Evolutionary conservation across 2,888 invertebrate genomes (phyloP).

Genomic region (Ceramica pisi): DNA sequence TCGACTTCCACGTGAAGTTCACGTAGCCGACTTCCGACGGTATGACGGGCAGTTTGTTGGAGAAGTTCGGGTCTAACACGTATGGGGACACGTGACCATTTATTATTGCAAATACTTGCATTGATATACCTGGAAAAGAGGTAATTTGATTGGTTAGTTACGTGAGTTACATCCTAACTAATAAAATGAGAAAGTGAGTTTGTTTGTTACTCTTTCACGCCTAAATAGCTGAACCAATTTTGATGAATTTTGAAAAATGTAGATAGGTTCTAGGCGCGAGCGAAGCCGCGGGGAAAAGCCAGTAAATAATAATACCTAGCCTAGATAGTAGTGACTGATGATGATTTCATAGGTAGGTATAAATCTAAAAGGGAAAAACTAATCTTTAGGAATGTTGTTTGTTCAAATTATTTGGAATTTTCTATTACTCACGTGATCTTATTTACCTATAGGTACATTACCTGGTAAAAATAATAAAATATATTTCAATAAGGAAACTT

Average conservation of each 20-base stretch:
- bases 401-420: neutral
- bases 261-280: too few relatives aligned
- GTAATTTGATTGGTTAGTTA: neutral
- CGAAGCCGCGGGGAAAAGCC: too few relatives aligned
- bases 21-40: constrained; percentile 97
- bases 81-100: constrained; percentile 96
- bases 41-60: constrained; percentile 96
- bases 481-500: neutral
- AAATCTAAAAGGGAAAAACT: neutral
- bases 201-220: too few relatives aligned
- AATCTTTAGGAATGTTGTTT: neutral
- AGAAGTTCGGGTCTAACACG: constrained; percentile 97
- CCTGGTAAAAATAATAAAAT: neutral
- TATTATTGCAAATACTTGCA: constrained; percentile 97
- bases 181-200: too few relatives aligned
- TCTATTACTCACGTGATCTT: constrained; percentile 5
- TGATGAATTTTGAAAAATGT: too few relatives aligned
- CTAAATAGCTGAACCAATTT: too few relatives aligned
- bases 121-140: constrained; percentile 92
- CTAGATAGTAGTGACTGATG: neutral
- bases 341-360: neutral
- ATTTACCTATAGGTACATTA: neutral
- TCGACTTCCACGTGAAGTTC: constrained; percentile 97
- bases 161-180: too few relatives aligned
- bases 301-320: neutral